Evolutionary conservation across 30 jellyfish, hydroid and myxozoan genomes (phyloP).

Genomic region (Haliclystus octoradiatus): DNA sequence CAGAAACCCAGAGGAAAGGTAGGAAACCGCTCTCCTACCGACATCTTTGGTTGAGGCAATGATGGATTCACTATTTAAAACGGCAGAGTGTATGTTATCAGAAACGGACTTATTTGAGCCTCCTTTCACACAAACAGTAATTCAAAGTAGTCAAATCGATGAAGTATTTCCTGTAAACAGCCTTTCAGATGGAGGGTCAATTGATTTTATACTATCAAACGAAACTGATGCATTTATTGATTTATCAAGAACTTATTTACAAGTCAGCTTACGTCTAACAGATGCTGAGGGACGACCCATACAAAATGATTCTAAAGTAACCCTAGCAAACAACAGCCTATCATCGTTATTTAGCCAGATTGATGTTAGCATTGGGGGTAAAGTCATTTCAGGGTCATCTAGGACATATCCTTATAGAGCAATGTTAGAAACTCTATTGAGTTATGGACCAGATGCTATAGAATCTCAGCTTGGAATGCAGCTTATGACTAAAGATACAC

Average conservation of each 20-base stretch:
- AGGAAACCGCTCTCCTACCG: no score
- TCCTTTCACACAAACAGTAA: slow-evolving; percentile 6
- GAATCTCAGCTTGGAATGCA: neutral
- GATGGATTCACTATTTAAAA: no score
- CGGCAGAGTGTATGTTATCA: slow-evolving; percentile 10
- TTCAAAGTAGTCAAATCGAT: neutral
- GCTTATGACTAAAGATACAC: neutral
- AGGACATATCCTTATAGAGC: neutral
- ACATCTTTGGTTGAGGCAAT: no score
- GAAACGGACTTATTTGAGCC: slow-evolving; percentile 22
- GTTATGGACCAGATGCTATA: neutral
- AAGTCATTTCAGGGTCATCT: neutral
- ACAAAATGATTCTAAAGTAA: no score
- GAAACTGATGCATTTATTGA: neutral
- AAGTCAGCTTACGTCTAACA: neutral
- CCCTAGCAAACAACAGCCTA: neutral
- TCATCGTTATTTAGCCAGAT: neutral
- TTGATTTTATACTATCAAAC: no score
- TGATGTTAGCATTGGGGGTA: neutral
- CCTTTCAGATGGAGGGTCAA: slow-evolving; percentile 11
- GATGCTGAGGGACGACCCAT: neutral
- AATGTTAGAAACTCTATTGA: neutral
- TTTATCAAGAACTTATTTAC: neutral
- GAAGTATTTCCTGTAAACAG: slow-evolving; percentile 7
- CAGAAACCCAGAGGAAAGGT: no score